phyloP scores from a whole-genome alignment of 2,797 vertebrate species.

The Gymnocypris eckloni region DNA sequence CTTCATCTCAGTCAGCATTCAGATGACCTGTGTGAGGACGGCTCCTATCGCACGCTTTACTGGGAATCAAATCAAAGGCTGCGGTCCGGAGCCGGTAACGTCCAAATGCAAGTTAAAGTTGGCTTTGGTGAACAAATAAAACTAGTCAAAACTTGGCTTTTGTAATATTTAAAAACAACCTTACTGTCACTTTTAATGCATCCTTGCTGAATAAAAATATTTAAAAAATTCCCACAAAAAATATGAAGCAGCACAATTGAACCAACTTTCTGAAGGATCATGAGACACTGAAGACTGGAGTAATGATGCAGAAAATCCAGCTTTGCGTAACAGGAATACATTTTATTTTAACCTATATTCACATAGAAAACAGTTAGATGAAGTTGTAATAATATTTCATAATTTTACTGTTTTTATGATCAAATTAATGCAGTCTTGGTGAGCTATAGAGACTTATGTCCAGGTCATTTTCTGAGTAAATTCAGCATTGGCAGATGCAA shows the following conservation, averaged over 20 bases:
- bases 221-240: too few species aligned
- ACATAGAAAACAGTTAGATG: too few species aligned
- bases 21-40: background rate
- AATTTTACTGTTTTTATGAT: background rate
- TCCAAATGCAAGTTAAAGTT: slow-evolving; percentile 1
- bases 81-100: background rate
- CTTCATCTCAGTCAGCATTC: background rate
- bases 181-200: too few species aligned
- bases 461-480: background rate
- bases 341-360: too few species aligned
- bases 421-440: background rate
- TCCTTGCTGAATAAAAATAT: too few species aligned
- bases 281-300: too few species aligned
- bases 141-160: background rate
- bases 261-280: too few species aligned
- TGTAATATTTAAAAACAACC: too few species aligned
- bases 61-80: too few species aligned
- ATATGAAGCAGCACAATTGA: too few species aligned
- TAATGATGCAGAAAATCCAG: too few species aligned
- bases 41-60: background rate
- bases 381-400: background rate
- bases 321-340: too few species aligned
- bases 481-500: background rate
- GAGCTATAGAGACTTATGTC: background rate
- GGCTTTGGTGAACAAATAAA: background rate